A percentile compares a stretch with the other conserved stretches of the same genome.
Conservation (phyloP, 2,888 invertebrate species). For the Orchesellides sinensis region DNA sequence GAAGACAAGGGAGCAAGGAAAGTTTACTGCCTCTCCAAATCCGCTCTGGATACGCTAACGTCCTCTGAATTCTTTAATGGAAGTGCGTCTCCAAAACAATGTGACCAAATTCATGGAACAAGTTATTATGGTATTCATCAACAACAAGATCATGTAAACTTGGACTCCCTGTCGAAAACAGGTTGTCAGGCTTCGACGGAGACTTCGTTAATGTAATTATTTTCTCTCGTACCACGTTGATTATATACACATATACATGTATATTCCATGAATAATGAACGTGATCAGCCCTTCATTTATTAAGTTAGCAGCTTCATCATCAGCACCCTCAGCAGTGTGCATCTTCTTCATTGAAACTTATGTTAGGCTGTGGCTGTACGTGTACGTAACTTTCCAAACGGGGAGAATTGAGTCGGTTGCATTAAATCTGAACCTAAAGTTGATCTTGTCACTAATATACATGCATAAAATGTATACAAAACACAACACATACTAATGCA, state of each 20-base stretch:
- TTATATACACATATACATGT: not conserved
- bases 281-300: conserved; percentile 18
- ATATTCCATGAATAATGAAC: conserved; percentile 37
- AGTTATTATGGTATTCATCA: conserved; percentile 48
- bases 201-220: conserved; percentile 72
- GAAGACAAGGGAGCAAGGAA: conserved; percentile 41
- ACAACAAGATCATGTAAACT: conserved; percentile 47
- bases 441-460: conserved; percentile 7
- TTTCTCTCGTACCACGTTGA: conserved; percentile 23
- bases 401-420: not conserved
- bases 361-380: too few species aligned
- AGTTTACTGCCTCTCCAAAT: conserved; percentile 73
- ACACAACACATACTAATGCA: not conserved
- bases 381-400: conserved; percentile 7
- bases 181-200: conserved; percentile 33
- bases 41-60: conserved; percentile 71
- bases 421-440: not conserved
- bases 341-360: too few species aligned
- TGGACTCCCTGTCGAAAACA: conserved; percentile 29
- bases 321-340: not conserved
- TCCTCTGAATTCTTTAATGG: conserved; percentile 51
- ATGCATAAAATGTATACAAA: not conserved
- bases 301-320: not conserved
- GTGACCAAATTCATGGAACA: conserved; percentile 43
- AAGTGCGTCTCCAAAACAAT: conserved; percentile 44